A percentile compares a stretch with the other conserved stretches of the same genome.
Conservation (phyloP, 2,113 vertebrate genomes). For the Melanerpes aurifrons region DNA sequence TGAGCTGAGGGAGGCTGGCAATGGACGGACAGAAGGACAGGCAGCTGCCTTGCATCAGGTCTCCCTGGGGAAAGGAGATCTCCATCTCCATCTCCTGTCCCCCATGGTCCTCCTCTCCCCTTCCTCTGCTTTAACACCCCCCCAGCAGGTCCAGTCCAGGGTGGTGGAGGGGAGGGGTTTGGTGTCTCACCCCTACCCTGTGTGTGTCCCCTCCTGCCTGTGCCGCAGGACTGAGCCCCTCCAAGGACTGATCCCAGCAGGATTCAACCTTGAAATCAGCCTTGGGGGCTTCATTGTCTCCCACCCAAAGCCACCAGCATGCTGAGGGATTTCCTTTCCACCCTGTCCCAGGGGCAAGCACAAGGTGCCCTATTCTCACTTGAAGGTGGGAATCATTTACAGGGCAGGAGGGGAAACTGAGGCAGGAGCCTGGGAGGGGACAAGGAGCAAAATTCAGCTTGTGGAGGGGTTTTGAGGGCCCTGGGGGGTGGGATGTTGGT, state of each 20-base stretch:
- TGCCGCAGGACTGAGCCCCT: neutral
- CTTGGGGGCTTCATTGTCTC: neutral
- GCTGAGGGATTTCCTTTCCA: too few relatives aligned
- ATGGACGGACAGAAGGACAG: neutral
- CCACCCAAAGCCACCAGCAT: neutral
- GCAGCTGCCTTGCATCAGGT: neutral
- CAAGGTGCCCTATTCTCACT: neutral
- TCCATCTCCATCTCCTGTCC: neutral
- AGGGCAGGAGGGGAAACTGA: neutral
- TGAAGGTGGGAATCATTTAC: neutral
- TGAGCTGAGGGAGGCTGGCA: neutral
- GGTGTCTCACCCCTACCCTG: neutral
- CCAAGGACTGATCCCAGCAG: neutral
- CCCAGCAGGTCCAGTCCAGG: neutral
- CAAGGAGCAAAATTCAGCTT: neutral
- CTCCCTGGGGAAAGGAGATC: neutral
- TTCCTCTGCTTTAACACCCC: neutral
- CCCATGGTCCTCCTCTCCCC: neutral
- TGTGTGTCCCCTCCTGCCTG: neutral
- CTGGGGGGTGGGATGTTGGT: neutral
- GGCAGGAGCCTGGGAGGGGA: neutral
- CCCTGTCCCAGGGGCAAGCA: neutral
- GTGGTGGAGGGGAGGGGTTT: neutral
- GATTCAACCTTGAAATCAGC: neutral
- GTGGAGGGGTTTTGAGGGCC: neutral